Evolutionary conservation across 2,888 invertebrate genomes (phyloP), one percentile per base, ranked within the genome.

Genomic region (Nematopogon swammerdamellus): DNA sequence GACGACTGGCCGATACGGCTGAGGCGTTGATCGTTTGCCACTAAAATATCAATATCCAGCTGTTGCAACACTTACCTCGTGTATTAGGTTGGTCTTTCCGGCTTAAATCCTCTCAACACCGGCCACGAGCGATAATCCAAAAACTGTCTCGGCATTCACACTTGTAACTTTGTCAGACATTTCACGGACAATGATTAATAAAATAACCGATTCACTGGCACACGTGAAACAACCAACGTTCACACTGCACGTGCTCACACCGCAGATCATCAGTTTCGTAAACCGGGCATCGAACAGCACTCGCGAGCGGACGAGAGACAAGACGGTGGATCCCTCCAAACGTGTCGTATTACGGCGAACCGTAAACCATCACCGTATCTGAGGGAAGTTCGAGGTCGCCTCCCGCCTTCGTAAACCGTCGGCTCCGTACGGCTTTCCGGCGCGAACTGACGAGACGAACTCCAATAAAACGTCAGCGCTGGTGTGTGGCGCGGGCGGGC

Each of bases 351-450:
- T 77, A 77, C 77, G 77, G 77, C 69, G 65, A 72, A 68, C 77
- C 77, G 77, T 77, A 77, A 77, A 75, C 73, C 77, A 77, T 76
- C 77, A 77, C 72, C 75, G 77, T 76, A 77, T 79, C 77, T 80
- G 79, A 76, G 77, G 77, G 79, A 77, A 19, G 45, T 46, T 29
- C 30, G 46, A 19, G 45, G 30, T 29, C 30, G 46, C 20, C 18
- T 18, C 63, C 67, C 59, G 68, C 65, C 67, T 72, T 70, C 67
- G 70, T 73, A 63, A 70, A 71, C 71, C 74, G 75, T 73, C 72
- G 68, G 45, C 42, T 18, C 14, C 71, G 66, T 64, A 67, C 70
- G 67, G 68, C 77, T 77, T 70, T 75, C 67, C 70, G 68, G 70
- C 72, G 74, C 73, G 76, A 67, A 79, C 79, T 79, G 77, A 70